These are phyloP conservation scores for Scartelaos histophorus DNA, from an alignment of 2,113 vertebrate species.

Conservation along the genomic window DNA sequence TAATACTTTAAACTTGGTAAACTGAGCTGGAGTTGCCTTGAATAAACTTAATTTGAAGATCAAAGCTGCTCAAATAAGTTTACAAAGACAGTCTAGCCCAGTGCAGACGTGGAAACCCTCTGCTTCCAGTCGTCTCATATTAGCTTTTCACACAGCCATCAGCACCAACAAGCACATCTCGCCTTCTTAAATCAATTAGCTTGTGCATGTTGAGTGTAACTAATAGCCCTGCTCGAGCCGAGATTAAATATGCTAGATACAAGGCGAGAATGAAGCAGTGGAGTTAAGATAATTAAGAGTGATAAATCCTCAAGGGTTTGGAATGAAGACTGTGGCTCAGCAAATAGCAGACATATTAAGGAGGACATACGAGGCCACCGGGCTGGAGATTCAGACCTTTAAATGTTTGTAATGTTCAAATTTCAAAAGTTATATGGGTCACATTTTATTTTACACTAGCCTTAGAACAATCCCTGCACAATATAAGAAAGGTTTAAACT, in stretches of 20 bases:
- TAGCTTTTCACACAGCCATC: slow-evolving; percentile 51
- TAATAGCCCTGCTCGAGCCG: slow-evolving; percentile 70
- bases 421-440: neutral
- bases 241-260: slow-evolving; percentile 75
- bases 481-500: neutral
- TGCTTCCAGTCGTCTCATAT: slow-evolving; percentile 21
- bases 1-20: neutral
- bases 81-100: slow-evolving; percentile 19
- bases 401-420: neutral
- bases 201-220: slow-evolving; percentile 68
- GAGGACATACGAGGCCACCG: slow-evolving; percentile 28
- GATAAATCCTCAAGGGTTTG: slow-evolving; percentile 61
- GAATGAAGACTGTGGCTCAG: slow-evolving; percentile 15
- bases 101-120: neutral
- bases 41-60: slow-evolving; percentile 52
- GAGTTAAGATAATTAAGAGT: slow-evolving; percentile 72
- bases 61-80: slow-evolving; percentile 48
- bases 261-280: slow-evolving; percentile 59
- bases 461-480: too few species aligned
- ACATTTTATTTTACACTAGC: neutral
- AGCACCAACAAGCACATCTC: slow-evolving; percentile 58
- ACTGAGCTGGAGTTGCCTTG: slow-evolving; percentile 15
- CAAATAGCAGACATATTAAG: slow-evolving; percentile 32
- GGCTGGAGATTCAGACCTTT: neutral
- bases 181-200: slow-evolving; percentile 72